A percentile compares a stretch with the other conserved stretches of the same genome.
Evolutionary conservation across 2,113 vertebrate species (phyloP).

Genomic region (Paramisgurnus dabryanus): DNA sequence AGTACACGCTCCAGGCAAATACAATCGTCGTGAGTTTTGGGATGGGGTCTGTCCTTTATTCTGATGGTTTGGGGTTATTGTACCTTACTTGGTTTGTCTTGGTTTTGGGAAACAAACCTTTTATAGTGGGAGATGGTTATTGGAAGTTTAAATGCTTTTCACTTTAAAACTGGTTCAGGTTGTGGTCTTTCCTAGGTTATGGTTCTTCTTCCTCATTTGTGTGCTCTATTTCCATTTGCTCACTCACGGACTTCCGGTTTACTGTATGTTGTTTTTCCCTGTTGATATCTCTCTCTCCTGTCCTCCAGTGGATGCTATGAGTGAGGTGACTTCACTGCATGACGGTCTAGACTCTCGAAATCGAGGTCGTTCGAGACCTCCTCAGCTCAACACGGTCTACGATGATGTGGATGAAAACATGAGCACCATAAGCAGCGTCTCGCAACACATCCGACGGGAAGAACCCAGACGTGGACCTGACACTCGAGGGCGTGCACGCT

Average conservation of each 20-base stretch:
- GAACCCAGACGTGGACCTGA: slow-evolving; percentile 55
- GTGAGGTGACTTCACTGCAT: slow-evolving; percentile 85
- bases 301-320: slow-evolving; percentile 77
- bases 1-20: slow-evolving; percentile 64
- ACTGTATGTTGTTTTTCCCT: not conserved
- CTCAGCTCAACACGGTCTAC: slow-evolving; percentile 69
- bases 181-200: not conserved
- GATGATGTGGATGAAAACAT: slow-evolving; percentile 74
- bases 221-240: not conserved
- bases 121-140: not conserved
- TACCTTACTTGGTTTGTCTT: not conserved
- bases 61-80: not conserved
- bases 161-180: not conserved
- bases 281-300: not conserved
- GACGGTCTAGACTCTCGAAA: slow-evolving; percentile 72
- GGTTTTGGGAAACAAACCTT: not conserved
- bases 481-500: slow-evolving; percentile 71
- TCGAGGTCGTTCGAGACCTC: slow-evolving; percentile 70
- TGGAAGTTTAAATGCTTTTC: not conserved
- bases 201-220: not conserved
- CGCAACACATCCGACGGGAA: slow-evolving; percentile 68
- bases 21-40: slow-evolving; percentile 77
- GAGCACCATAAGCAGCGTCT: slow-evolving; percentile 80
- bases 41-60: not conserved
- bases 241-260: not conserved